Evolutionary conservation across 2,888 invertebrate species (phyloP).

Genomic region (Leucozona laternaria): DNA sequence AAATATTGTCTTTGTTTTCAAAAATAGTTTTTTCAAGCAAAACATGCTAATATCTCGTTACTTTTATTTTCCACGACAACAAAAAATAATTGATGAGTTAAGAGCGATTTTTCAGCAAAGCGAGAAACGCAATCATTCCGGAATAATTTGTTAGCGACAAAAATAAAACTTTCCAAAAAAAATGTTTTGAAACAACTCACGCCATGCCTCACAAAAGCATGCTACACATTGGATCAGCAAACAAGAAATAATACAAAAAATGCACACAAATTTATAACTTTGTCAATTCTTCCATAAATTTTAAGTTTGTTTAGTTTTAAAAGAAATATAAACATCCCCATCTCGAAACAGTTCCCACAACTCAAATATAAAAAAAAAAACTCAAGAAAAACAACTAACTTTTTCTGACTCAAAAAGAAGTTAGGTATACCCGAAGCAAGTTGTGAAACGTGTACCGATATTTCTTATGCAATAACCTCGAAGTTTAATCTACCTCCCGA

Average conservation of each 20-base stretch:
- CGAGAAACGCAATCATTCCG: neutral
- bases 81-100: constrained; percentile 16
- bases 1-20: neutral
- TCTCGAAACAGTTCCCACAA: constrained; percentile 48
- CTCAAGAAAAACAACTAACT: constrained; percentile 5
- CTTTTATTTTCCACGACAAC: neutral
- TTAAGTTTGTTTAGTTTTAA: constrained; percentile 52
- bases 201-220: constrained; percentile 46
- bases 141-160: neutral
- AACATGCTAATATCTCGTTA: constrained; percentile 15
- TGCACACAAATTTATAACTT: constrained; percentile 55
- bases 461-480: constrained; percentile 39
- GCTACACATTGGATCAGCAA: neutral
- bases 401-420: constrained; percentile 13
- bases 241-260: constrained; percentile 17
- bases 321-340: constrained; percentile 54
- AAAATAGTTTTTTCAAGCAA: neutral
- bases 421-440: constrained; percentile 44
- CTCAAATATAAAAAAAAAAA: constrained; percentile 20
- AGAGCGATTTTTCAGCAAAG: neutral
- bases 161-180: neutral
- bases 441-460: constrained; percentile 34
- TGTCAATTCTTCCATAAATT: constrained; percentile 73
- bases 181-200: constrained; percentile 51
- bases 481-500: neutral